Conservation (phyloP, 2,888 invertebrate species). For the Drosophila macrospina region DNA sequence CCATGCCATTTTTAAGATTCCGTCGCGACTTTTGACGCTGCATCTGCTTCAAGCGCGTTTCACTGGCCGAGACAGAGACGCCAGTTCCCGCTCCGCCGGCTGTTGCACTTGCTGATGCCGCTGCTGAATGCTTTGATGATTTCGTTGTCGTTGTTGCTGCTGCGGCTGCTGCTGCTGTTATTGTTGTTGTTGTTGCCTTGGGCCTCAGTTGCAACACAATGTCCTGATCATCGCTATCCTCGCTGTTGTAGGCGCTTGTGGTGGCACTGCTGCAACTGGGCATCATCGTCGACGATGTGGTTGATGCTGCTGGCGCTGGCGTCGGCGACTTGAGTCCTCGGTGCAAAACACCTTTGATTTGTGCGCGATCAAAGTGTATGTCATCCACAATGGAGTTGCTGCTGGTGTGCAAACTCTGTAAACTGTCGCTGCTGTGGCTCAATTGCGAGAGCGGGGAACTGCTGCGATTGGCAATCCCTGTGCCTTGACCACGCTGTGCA, state of each 20-base stretch:
- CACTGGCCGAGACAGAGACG: slow-evolving; percentile 68
- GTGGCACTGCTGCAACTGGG: slow-evolving; percentile 46
- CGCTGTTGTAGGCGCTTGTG: slow-evolving; percentile 71
- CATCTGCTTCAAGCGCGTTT: slow-evolving; percentile 86
- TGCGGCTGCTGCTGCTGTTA: slow-evolving; percentile 30
- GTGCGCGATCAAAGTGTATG: slow-evolving; percentile 86
- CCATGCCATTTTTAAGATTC: slow-evolving; percentile 86
- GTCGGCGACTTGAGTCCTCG: slow-evolving; percentile 77
- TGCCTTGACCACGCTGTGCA: slow-evolving; percentile 87
- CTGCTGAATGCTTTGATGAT: slow-evolving; percentile 14
- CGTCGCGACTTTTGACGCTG: slow-evolving; percentile 86
- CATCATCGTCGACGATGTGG: not conserved
- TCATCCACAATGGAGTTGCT: slow-evolving; percentile 84
- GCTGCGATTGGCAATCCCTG: slow-evolving; percentile 87
- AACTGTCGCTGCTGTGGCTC: slow-evolving; percentile 88
- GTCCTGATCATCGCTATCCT: slow-evolving; percentile 70
- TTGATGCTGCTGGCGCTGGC: slow-evolving; percentile 29
- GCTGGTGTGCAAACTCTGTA: slow-evolving; percentile 87
- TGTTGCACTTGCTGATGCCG: slow-evolving; percentile 23
- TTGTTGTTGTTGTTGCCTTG: slow-evolving; percentile 32
- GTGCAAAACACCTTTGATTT: slow-evolving; percentile 82
- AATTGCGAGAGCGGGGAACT: slow-evolving; percentile 92
- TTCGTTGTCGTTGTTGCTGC: slow-evolving; percentile 39
- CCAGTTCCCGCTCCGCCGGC: slow-evolving; percentile 48
- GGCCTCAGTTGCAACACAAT: slow-evolving; percentile 64